phyloP scores from a whole-genome alignment of 2,113 vertebrate species.

The Illadopsis cleaveri region DNA sequence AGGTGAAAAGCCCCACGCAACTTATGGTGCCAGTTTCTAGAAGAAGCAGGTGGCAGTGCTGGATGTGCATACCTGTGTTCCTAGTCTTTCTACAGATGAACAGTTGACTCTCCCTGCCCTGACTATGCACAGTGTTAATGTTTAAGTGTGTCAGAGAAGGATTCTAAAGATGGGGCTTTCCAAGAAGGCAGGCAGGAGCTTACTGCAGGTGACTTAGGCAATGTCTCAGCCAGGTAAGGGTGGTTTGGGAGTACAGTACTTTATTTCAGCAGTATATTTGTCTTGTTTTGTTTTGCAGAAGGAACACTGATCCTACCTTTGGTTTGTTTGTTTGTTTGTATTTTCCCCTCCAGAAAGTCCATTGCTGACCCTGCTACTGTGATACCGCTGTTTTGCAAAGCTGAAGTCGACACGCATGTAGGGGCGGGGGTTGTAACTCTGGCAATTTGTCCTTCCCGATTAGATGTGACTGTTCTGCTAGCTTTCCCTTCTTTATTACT shows the following conservation, averaged over 20 bases:
- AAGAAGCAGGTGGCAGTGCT: fast-evolving
- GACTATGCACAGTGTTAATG: neutral
- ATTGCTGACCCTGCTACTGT: constrained; percentile 64
- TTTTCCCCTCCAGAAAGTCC: constrained; percentile 65
- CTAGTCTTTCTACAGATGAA: neutral
- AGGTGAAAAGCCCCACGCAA: fast-evolving
- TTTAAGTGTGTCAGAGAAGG: neutral
- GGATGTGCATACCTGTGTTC: neutral
- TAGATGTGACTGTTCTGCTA: constrained; percentile 75
- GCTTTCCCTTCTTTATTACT: constrained; percentile 70
- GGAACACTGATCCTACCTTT: constrained; percentile 66
- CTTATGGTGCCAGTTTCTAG: neutral
- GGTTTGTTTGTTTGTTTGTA: constrained; percentile 72
- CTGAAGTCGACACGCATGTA: constrained; percentile 69
- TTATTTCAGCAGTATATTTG: constrained; percentile 46
- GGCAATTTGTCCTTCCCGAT: constrained; percentile 52
- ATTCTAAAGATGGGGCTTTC: neutral
- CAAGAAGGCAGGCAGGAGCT: neutral
- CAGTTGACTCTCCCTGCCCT: neutral
- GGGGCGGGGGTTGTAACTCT: constrained; percentile 60
- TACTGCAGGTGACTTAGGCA: neutral
- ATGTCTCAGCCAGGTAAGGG: neutral
- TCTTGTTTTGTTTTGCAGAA: constrained; percentile 71
- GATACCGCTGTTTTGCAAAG: constrained; percentile 69
- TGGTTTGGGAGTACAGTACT: neutral